Conservation (phyloP, 2,113 vertebrate species). For the Symphodus melops region DNA sequence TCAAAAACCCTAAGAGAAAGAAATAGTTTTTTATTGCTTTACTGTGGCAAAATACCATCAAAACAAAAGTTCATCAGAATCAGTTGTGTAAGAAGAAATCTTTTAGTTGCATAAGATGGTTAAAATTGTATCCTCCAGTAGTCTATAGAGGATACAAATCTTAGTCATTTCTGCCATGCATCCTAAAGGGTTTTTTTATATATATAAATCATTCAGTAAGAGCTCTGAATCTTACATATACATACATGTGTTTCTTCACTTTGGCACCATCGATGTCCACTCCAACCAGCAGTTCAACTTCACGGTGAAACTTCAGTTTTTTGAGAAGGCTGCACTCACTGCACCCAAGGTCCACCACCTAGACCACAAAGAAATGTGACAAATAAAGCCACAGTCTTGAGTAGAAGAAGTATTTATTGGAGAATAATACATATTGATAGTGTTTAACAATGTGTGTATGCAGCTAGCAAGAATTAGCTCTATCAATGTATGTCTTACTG, state of each 20-base stretch:
- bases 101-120: too few relatives aligned
- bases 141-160: too few relatives aligned
- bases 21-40: too few relatives aligned
- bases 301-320: constrained; percentile 86
- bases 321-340: constrained; percentile 86
- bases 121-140: too few relatives aligned
- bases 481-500: background rate
- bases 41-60: too few relatives aligned
- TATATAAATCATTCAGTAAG: too few relatives aligned
- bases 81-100: too few relatives aligned
- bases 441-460: background rate
- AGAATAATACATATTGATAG: background rate
- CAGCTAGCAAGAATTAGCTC: background rate
- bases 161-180: too few relatives aligned
- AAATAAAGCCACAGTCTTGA: background rate
- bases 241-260: constrained; percentile 86
- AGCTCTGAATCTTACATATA: background rate
- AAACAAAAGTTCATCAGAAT: too few relatives aligned
- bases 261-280: constrained; percentile 85
- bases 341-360: constrained; percentile 96
- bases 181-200: too few relatives aligned
- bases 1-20: too few relatives aligned
- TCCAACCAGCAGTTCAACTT: constrained; percentile 89
- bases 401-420: background rate
- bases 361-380: constrained; percentile 12